phyloP scores from a whole-genome alignment of 2,888 invertebrate genomes.

The Thecophora atra region DNA sequence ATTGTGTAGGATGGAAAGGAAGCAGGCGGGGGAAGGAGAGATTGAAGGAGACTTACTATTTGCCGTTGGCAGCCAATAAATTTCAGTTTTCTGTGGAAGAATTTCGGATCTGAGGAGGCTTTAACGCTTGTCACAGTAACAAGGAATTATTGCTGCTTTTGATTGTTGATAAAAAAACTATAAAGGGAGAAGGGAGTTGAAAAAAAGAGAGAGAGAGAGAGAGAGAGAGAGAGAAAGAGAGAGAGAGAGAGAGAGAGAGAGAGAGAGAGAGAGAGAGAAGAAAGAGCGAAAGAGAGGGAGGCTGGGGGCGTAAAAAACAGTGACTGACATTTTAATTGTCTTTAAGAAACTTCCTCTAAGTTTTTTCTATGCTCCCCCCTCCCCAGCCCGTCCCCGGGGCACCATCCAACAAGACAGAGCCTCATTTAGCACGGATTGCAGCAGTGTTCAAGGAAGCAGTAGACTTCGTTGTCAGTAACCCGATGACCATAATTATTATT shows the following conservation, averaged over 20 bases:
- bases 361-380: neutral
- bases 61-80: neutral
- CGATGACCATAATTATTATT: slow-evolving; percentile 27
- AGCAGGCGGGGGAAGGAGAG: no score
- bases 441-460: neutral
- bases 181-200: neutral
- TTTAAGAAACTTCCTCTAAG: neutral
- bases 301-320: neutral
- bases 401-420: no score
- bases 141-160: slow-evolving; percentile 1
- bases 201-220: neutral
- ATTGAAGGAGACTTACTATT: no score
- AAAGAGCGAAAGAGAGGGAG: neutral
- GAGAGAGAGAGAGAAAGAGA: no score
- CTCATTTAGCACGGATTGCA: neutral
- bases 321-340: slow-evolving; percentile 14
- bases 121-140: slow-evolving; percentile 2
- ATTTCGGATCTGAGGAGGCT: neutral
- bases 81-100: neutral
- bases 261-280: no score
- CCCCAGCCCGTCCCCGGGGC: neutral
- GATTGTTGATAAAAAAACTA: neutral
- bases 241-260: neutral
- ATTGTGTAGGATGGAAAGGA: no score
- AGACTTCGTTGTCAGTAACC: neutral